Evolutionary conservation across 2,113 vertebrate species (phyloP).

Genomic region (Toxotes jaculatrix): DNA sequence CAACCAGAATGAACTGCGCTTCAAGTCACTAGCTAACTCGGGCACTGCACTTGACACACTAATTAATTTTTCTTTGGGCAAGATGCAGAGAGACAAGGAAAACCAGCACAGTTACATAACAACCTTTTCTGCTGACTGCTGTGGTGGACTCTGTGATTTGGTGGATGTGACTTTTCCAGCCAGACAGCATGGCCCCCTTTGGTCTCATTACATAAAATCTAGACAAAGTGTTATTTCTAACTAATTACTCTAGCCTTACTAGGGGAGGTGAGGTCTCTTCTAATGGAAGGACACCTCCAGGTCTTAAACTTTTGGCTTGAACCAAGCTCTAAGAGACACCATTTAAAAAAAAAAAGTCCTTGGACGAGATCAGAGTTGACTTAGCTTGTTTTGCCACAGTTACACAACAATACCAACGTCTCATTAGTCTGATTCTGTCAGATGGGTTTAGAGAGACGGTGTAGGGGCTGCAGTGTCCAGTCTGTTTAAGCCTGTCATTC

Average conservation of each 20-base stretch:
- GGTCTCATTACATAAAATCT: slow-evolving; percentile 52
- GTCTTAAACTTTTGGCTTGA: slow-evolving; percentile 1
- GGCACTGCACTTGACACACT: slow-evolving; percentile 1
- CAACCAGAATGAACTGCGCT: not conserved
- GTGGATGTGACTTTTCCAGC: slow-evolving; percentile 48
- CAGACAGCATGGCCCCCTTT: slow-evolving; percentile 24
- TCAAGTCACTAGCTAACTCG: slow-evolving; percentile 15
- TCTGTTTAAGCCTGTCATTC: slow-evolving; percentile 2
- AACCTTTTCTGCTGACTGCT: slow-evolving; percentile 50
- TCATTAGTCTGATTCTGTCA: slow-evolving; percentile 67
- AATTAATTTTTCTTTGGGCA: slow-evolving; percentile 15
- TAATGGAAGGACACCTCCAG: not conserved
- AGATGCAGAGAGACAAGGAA: slow-evolving; percentile 46
- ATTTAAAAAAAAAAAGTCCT: not conserved
- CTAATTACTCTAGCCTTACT: not conserved
- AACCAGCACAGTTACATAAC: slow-evolving; percentile 69
- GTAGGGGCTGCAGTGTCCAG: not conserved
- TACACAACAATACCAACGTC: slow-evolving; percentile 54
- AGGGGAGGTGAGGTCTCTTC: not conserved
- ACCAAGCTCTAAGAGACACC: not conserved
- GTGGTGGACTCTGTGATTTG: slow-evolving; percentile 39
- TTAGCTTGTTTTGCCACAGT: slow-evolving; percentile 32
- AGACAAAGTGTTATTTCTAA: slow-evolving; percentile 20
- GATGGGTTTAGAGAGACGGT: slow-evolving; percentile 4
- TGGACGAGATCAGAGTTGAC: slow-evolving; percentile 6